Conservation (phyloP, 2,888 invertebrate genomes). For the Bombyx huttoni region DNA sequence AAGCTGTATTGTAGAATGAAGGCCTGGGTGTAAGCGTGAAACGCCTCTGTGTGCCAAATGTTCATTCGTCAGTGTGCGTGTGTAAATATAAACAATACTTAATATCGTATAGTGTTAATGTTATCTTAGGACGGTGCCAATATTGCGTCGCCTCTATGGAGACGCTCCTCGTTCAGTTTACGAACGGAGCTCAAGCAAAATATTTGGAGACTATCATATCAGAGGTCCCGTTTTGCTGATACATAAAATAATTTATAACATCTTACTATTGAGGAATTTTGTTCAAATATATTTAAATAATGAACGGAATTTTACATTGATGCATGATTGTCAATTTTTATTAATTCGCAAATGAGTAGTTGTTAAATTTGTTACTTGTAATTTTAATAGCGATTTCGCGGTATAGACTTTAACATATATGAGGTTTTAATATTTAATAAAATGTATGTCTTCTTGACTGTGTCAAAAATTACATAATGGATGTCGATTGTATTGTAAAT, state of each 20-base stretch:
- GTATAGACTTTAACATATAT: conserved; percentile 16
- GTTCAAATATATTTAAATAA: conserved; percentile 15
- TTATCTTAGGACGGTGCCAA: conserved; percentile 34
- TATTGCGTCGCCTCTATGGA: conserved; percentile 24
- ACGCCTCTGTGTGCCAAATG: conserved; percentile 66
- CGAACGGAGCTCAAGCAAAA: conserved; percentile 10
- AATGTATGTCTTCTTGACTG: conserved; percentile 27
- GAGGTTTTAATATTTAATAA: conserved; percentile 22
- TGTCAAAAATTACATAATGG: conserved; percentile 33
- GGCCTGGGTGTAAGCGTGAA: conserved; percentile 50
- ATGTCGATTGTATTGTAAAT: conserved; percentile 48
- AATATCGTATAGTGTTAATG: conserved; percentile 30
- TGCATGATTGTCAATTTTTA: conserved; percentile 5
- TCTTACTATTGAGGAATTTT: conserved; percentile 19
- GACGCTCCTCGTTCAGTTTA: conserved; percentile 5
- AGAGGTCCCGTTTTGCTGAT: conserved; percentile 11
- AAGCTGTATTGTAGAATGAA: conserved; percentile 42
- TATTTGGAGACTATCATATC: conserved; percentile 11
- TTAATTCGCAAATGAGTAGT: conserved; percentile 24
- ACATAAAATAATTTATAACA: conserved; percentile 20
- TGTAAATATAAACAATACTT: conserved; percentile 45
- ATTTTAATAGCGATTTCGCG: conserved; percentile 27
- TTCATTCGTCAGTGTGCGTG: conserved; percentile 38
- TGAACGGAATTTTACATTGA: conserved; percentile 9
- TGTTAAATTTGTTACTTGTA: conserved; percentile 25